Base-by-base conservation (phyloP, 2,113 vertebrate genomes). In the Cebidichthys violaceus region DNA sequence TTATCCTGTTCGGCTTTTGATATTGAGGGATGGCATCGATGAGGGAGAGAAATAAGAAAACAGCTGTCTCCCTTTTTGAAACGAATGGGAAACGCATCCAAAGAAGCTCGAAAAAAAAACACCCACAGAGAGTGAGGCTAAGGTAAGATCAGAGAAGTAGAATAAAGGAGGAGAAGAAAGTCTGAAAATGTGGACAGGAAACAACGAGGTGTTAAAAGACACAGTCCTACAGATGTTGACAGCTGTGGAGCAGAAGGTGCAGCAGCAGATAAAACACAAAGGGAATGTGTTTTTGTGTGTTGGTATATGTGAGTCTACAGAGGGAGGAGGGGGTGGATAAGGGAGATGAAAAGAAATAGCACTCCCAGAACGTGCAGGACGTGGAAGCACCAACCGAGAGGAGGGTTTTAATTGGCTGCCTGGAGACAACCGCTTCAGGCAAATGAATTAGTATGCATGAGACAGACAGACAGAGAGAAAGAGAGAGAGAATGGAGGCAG, bases 361-460 rank as follows among this genome's bases (percentile, higher is more conserved):
- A 69, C 83, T 83, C 80, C 75, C 89, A 77, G 87, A 91, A 94
- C 59, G 59, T 91, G 87, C 93, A 83, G 91, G 89, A 94, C 84
- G 82, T 90, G 77, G 88, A 90, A 86, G 81, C 83, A 75, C 86
- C 82, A 65, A 85, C 88, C 18, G 81, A 90, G 90, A 88, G 86
- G 85, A 89, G 79, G 84, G 61, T 88, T 94, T 95, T 95, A 95
- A 95, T 95, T 94, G 94, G 93, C 93, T 91, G 92, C 91, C 93
- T 94, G 90, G 94, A 95, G 93, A 94, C 92, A 93, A 94, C 52
- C 41, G 90, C 92, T 89, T 85, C 90, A 88, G 92, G 93, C 91
- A 39, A 62, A 85, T 75, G 77, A 90, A 93, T 94, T 93, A 94
- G 93, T 92, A 94, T 94, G 92, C 92, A 92, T 86, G 89, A 86